These are phyloP conservation scores for Panagrolaimus sp. DNA, from an alignment of 1,140 invertebrate genomes.

Conservation along the genomic window DNA sequence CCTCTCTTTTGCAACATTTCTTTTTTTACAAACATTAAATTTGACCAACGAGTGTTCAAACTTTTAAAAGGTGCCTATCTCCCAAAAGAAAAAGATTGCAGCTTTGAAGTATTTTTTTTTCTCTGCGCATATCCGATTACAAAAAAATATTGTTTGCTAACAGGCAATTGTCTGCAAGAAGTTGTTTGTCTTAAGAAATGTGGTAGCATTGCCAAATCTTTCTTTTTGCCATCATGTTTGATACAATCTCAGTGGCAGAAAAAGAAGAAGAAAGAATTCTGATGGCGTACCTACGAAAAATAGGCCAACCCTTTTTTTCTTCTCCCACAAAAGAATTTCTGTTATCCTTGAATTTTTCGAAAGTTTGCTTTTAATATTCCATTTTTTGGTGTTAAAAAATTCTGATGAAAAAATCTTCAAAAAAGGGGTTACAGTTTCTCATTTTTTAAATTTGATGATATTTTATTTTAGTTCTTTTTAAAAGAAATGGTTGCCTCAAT, in stretches of 20 bases:
- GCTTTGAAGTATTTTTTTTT: background rate
- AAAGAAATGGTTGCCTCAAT: no score
- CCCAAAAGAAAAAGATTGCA: slow-evolving; percentile 2
- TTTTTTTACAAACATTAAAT: no score
- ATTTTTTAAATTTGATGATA: background rate
- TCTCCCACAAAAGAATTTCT: background rate
- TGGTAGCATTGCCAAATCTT: background rate
- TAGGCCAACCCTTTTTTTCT: background rate
- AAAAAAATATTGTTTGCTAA: slow-evolving; percentile 15
- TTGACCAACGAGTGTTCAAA: background rate
- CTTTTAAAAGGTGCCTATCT: background rate
- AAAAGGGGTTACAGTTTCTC: background rate
- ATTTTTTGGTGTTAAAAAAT: background rate
- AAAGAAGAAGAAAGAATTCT: background rate
- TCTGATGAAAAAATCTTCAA: background rate
- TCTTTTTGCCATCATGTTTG: background rate
- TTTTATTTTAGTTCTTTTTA: no score
- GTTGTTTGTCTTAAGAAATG: slow-evolving; percentile 12
- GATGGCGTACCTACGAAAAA: background rate
- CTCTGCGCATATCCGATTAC: slow-evolving; percentile 7
- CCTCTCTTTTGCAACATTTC: no score
- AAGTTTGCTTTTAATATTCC: background rate
- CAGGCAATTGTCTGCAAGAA: slow-evolving; percentile 7
- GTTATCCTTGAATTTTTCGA: background rate
- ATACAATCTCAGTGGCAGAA: background rate